Evolutionary conservation across 2,113 vertebrate genomes (phyloP).

Genomic region (Halcyon senegalensis): DNA sequence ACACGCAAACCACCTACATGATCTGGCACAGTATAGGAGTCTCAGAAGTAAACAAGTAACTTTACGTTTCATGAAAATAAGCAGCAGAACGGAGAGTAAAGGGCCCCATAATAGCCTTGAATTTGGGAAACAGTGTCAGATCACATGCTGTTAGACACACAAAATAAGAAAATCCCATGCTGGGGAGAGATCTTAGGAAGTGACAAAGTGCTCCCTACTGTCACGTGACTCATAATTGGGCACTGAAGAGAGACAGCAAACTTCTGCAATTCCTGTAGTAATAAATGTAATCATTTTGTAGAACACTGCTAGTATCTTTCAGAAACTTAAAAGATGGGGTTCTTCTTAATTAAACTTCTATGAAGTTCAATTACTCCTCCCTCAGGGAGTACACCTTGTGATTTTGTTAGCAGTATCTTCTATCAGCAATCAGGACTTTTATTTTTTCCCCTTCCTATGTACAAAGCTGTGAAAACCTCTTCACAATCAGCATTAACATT

Average conservation of each 20-base stretch:
- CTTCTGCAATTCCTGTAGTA: not conserved
- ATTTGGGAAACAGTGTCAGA: not conserved
- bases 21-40: not conserved
- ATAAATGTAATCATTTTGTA: not conserved
- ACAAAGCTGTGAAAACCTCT: not conserved
- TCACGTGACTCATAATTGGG: not conserved
- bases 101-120: not conserved
- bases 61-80: not conserved
- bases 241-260: not conserved
- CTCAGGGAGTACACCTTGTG: not conserved
- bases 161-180: not conserved
- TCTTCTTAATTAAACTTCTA: not conserved
- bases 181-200: not conserved
- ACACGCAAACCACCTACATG: not conserved
- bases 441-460: not conserved
- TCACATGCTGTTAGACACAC: not conserved
- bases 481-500: not conserved
- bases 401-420: not conserved
- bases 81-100: not conserved
- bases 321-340: not conserved
- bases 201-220: not conserved
- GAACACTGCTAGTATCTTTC: not conserved
- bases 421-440: not conserved
- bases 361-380: not conserved
- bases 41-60: not conserved